phyloP scores from a whole-genome alignment of 2,113 vertebrate species.

The Crotalus viridis region DNA sequence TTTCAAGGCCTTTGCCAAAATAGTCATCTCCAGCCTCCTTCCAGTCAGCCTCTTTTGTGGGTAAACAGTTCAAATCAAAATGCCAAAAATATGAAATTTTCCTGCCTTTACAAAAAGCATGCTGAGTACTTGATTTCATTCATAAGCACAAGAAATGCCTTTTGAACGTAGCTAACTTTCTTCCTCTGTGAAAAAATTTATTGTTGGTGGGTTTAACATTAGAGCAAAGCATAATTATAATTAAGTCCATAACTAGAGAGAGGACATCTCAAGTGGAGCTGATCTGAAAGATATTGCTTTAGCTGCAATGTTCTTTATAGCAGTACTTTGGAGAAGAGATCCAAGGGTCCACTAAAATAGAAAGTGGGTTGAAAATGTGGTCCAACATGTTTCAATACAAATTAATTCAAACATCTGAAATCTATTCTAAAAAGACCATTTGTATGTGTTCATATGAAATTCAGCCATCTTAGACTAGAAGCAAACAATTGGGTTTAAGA shows the following conservation, averaged over 20 bases:
- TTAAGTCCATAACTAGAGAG: not conserved
- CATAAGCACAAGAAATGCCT: not conserved
- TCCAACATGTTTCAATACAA: not conserved
- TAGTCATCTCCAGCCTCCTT: not conserved
- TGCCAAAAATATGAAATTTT: not conserved
- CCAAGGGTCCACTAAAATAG: not conserved
- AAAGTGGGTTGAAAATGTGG: not conserved
- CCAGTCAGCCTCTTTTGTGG: no score
- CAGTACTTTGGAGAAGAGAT: not conserved
- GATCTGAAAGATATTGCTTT: not conserved
- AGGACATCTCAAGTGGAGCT: not conserved
- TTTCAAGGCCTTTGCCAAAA: not conserved
- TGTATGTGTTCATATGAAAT: not conserved
- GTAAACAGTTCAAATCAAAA: not conserved
- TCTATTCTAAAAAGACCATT: not conserved
- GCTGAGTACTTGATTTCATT: not conserved
- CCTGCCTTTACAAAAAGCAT: not conserved
- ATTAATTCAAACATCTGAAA: not conserved
- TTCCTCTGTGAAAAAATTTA: not conserved
- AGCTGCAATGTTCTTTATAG: not conserved
- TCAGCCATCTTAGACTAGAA: not conserved
- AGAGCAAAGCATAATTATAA: not conserved
- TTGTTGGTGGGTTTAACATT: not conserved
- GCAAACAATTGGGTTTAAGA: not conserved
- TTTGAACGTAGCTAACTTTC: not conserved